Base-by-base conservation (phyloP, 2,888 invertebrate species). In the Xestia xanthographa region DNA sequence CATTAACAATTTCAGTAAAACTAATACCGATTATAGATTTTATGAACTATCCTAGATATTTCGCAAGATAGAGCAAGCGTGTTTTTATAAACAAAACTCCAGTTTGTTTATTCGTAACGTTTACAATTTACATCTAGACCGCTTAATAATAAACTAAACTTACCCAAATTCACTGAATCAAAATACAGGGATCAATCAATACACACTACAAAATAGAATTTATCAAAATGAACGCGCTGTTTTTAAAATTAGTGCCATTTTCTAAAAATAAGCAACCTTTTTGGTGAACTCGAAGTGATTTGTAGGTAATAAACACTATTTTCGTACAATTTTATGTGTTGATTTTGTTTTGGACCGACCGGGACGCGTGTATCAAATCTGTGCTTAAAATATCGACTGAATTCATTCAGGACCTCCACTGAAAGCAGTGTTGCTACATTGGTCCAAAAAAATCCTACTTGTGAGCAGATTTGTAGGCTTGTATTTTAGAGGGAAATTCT, bases 331-430 rank as follows among this genome's bases (percentile, higher is more conserved):
- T 20, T 14, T 17, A 1, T 43, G 29, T 50, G 63, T 63, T 60
- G 45, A 26, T 75, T 82, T 80, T 84, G 75, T 80, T 75, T 80
- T 74, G 66, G 53, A 65, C 41, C 34, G 12, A 66, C 78, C 78
- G 73, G 60, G 58, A 71, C 68, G 78, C 85, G 78, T 29, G 80
- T 60, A 43, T 56, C 72, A 68, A 83, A 81, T 81, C 83, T 87
- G 86, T 88, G 83, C 85, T 82, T 84, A 86, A 89, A 90, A 86
- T 94, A 94, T 94, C 93, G 94, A 94, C 94, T 93, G 92, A 91
- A 89, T 78, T 78, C 72, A 89, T 78, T 78, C 72, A 72, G 66
- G 58, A 65, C 62, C 50, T 65, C 29, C 34, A 58, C 82, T 81
- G 85, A 85, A 85, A 62, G 41, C 58, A n/a, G 68, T 72, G 82